Percentiles rank a stretch among this genome's conserved stretches.
Conservation (phyloP, 2,888 invertebrate species). For the Dryobotodes eremita region DNA sequence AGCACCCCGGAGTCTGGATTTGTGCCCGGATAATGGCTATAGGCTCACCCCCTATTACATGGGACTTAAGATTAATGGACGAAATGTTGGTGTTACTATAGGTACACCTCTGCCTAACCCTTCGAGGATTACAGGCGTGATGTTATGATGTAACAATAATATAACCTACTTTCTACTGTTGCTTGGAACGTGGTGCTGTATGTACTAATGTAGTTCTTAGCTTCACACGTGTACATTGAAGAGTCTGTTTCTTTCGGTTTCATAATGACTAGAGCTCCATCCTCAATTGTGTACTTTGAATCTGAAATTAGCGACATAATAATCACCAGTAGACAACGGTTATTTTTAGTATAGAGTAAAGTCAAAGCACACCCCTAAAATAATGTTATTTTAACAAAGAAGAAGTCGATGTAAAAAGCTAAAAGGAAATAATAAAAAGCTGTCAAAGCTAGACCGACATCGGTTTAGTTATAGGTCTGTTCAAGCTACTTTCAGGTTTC, state of each 20-base stretch:
- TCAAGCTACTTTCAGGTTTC: not conserved
- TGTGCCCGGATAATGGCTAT: no score
- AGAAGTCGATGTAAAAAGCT: not conserved
- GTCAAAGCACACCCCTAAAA: not conserved
- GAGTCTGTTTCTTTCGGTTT: slow-evolving; percentile 48
- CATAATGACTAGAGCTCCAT: slow-evolving; percentile 52
- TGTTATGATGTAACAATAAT: not conserved
- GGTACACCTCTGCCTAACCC: not conserved
- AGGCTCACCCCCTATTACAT: not conserved
- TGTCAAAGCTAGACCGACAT: not conserved
- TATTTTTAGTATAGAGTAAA: not conserved
- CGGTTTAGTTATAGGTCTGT: not conserved
- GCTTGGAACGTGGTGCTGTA: slow-evolving; percentile 14
- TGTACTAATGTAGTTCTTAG: slow-evolving; percentile 46
- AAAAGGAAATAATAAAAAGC: not conserved
- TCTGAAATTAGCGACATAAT: slow-evolving; percentile 34
- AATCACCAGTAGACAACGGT: not conserved
- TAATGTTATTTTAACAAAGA: not conserved
- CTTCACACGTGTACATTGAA: slow-evolving; percentile 52
- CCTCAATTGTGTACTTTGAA: slow-evolving; percentile 48
- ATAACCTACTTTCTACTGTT: slow-evolving; percentile 48
- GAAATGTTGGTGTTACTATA: not conserved
- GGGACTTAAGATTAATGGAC: not conserved
- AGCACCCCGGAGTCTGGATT: no score
- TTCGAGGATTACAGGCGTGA: no score